Percentiles rank a stretch among this genome's conserved stretches.
Conservation (phyloP, 2,888 invertebrate genomes). For the Microplitis manilae region DNA sequence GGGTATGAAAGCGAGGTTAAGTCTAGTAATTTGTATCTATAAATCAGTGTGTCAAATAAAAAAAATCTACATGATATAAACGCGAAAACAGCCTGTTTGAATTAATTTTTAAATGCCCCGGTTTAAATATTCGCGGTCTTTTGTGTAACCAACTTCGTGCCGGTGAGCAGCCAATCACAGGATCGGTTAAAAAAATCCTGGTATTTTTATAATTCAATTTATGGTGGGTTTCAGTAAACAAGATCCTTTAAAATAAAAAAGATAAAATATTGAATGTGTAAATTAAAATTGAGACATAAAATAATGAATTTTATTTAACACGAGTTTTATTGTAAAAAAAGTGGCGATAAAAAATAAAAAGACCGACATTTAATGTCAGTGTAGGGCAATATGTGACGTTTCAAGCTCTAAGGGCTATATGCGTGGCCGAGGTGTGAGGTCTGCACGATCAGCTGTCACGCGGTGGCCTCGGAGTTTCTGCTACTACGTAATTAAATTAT, state of each 20-base stretch:
- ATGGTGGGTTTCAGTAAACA: not conserved
- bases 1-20: not conserved
- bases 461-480: constrained; percentile 49
- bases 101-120: not conserved
- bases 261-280: constrained; percentile 1
- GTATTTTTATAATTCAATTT: constrained; percentile 1
- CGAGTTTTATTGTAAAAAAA: not conserved
- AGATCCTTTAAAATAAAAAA: not conserved
- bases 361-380: not conserved
- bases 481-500: constrained; percentile 58
- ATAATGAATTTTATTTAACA: constrained; percentile 6
- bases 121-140: no score
- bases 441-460: constrained; percentile 44
- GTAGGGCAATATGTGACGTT: constrained; percentile 9
- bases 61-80: no score
- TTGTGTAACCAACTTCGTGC: no score
- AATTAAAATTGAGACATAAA: constrained; percentile 1
- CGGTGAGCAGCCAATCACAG: not conserved
- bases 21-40: not conserved
- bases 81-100: no score
- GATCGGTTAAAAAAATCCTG: not conserved
- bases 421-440: constrained; percentile 47
- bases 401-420: constrained; percentile 17
- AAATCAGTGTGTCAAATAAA: not conserved
- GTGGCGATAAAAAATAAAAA: not conserved